phyloP scores from a whole-genome alignment of 2,888 invertebrate species.

The Eristalis intricaria region DNA sequence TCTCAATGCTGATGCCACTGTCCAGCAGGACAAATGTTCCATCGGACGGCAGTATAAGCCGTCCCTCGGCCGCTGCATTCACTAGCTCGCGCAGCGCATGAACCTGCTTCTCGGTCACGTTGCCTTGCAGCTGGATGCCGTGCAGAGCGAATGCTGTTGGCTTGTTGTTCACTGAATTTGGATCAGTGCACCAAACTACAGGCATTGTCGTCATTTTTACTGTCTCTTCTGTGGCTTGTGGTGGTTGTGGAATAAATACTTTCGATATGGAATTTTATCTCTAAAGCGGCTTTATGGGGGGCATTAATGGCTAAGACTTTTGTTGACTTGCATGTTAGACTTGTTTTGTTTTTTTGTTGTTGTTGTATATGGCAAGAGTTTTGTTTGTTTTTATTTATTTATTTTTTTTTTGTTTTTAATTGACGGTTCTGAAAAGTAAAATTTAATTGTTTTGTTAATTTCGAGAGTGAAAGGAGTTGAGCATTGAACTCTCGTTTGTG shows the following conservation, averaged over 20 bases:
- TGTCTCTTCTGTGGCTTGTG: neutral
- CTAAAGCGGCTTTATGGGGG: neutral
- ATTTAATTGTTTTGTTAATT: conserved; percentile 31
- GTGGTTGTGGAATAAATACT: conserved; percentile 5
- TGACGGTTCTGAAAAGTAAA: conserved; percentile 53
- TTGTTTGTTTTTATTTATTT: neutral
- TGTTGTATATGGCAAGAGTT: conserved; percentile 53
- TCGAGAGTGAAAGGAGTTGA: neutral
- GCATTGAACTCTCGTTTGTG: conserved; percentile 41
- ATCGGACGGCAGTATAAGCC: conserved; percentile 81
- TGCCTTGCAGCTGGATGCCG: conserved; percentile 81
- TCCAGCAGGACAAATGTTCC: conserved; percentile 81
- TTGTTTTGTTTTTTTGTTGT: conserved; percentile 7
- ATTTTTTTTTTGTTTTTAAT: neutral
- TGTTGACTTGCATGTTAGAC: conserved; percentile 49
- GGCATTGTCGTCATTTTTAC: conserved; percentile 80
- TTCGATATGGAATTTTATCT: neutral
- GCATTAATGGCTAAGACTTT: conserved; percentile 37
- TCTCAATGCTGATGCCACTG: conserved; percentile 81
- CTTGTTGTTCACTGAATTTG: conserved; percentile 81
- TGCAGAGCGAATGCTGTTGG: conserved; percentile 81
- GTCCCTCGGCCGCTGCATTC: conserved; percentile 81
- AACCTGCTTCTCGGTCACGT: conserved; percentile 81
- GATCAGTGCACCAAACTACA: conserved; percentile 82
- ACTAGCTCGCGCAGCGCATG: conserved; percentile 80